phyloP scores from a whole-genome alignment of 1,140 invertebrate genomes.

The Elysia chlorotica region DNA sequence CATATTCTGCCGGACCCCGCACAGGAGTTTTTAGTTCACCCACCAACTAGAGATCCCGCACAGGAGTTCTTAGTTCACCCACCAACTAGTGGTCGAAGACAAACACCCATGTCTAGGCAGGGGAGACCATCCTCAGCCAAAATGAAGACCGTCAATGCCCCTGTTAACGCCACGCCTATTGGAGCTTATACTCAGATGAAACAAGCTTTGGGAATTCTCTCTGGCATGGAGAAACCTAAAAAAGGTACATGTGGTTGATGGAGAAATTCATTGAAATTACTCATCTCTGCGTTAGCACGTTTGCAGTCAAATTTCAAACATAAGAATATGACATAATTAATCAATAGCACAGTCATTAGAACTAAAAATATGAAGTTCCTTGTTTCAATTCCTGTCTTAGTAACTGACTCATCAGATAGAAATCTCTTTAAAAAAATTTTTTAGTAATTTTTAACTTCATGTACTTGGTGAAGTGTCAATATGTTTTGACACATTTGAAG shows the following conservation, averaged over 20 bases:
- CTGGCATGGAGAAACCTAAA: constrained; percentile 14
- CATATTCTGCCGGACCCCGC: neutral
- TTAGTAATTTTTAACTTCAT: no score
- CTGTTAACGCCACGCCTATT: constrained; percentile 47
- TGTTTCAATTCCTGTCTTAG: neutral
- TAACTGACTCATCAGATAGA: neutral
- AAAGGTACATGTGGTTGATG: constrained; percentile 18
- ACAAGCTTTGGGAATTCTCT: constrained; percentile 34
- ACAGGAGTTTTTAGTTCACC: neutral
- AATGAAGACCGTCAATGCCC: constrained; percentile 18
- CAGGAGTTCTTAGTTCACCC: neutral
- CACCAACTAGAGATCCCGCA: neutral
- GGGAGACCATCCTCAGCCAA: constrained; percentile 33
- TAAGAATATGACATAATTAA: neutral
- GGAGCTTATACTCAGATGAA: constrained; percentile 51
- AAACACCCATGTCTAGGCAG: constrained; percentile 24
- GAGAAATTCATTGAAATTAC: neutral
- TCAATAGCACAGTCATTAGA: neutral
- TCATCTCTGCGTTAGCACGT: neutral
- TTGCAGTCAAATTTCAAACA: neutral
- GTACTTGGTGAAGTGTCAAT: no score
- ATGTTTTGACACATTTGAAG: no score
- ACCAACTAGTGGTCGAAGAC: neutral
- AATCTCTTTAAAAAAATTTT: neutral
- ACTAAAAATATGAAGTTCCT: neutral